phyloP scores from a whole-genome alignment of 2,113 vertebrate genomes.

The Mobula hypostoma region DNA sequence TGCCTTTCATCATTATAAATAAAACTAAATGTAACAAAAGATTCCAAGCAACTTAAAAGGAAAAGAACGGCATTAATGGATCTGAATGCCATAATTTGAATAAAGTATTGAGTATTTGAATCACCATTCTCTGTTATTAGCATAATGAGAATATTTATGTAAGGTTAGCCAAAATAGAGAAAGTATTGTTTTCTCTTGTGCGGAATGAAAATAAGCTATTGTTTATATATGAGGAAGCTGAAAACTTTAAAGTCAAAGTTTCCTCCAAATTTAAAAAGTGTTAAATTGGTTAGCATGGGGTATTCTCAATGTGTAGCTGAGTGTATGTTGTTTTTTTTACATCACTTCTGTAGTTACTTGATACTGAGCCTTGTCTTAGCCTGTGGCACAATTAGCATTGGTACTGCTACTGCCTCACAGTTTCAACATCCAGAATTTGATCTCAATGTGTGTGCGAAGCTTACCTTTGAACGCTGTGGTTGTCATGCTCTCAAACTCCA shows the following conservation, averaged over 20 bases:
- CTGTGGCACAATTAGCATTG: no score
- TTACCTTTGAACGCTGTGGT: no score
- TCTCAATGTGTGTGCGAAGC: no score
- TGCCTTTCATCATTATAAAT: not conserved
- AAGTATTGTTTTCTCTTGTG: not conserved
- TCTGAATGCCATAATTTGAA: not conserved
- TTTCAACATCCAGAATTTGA: no score
- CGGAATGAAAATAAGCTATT: not conserved
- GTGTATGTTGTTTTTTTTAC: not conserved
- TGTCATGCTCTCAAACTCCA: no score
- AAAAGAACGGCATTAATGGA: not conserved
- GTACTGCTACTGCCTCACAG: no score
- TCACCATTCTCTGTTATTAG: not conserved
- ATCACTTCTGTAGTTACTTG: not conserved
- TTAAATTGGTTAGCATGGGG: not conserved
- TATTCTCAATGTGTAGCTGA: not conserved
- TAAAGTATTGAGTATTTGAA: not conserved
- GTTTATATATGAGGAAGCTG: not conserved
- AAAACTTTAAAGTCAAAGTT: not conserved
- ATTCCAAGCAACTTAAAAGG: not conserved
- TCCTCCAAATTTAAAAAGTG: not conserved
- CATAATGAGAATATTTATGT: not conserved
- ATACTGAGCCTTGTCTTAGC: not conserved
- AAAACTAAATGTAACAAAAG: not conserved
- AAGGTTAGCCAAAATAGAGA: not conserved